Percentiles rank a stretch among this genome's conserved stretches.
Conservation (phyloP, 2,888 invertebrate genomes). For the Caenorhabditis doughertyi region DNA sequence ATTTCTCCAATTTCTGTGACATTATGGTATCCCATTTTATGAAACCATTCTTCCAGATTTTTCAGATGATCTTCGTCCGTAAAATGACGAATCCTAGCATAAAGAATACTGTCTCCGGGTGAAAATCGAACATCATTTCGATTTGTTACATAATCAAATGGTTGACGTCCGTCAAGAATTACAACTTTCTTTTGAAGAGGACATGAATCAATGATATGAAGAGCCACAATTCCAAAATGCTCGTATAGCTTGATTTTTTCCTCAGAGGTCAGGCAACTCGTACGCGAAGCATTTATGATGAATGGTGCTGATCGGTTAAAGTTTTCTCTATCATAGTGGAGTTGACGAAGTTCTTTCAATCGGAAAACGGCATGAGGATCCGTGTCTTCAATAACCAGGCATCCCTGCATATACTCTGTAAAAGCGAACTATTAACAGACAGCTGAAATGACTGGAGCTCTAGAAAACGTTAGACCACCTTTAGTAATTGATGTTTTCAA, state of each 20-base stretch:
- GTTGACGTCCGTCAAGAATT: conserved; percentile 39
- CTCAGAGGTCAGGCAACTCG: not conserved
- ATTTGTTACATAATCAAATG: conserved; percentile 21
- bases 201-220: conserved; percentile 29
- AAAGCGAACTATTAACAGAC: not conserved
- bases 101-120: not conserved
- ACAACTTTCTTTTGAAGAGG: conserved; percentile 4
- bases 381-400: conserved; percentile 10
- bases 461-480: too few relatives aligned
- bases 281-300: not conserved
- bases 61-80: conserved; percentile 26
- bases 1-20: conserved; percentile 9
- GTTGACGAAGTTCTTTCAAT: conserved; percentile 2
- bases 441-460: not conserved
- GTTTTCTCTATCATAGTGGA: conserved; percentile 18
- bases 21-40: conserved; percentile 19
- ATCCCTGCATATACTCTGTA: conserved; percentile 27
- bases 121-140: conserved; percentile 28
- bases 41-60: conserved; percentile 26
- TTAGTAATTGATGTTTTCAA: not conserved
- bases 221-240: conserved; percentile 24
- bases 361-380: conserved; percentile 1
- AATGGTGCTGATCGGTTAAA: conserved; percentile 30
- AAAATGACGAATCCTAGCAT: conserved; percentile 20
- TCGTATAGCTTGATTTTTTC: conserved; percentile 18